A percentile compares a stretch with the other conserved stretches of the same genome.
These are phyloP conservation scores for Sorex maritimensis DNA, from an alignment of 2,797 vertebrate genomes.

Conservation along the genomic window DNA sequence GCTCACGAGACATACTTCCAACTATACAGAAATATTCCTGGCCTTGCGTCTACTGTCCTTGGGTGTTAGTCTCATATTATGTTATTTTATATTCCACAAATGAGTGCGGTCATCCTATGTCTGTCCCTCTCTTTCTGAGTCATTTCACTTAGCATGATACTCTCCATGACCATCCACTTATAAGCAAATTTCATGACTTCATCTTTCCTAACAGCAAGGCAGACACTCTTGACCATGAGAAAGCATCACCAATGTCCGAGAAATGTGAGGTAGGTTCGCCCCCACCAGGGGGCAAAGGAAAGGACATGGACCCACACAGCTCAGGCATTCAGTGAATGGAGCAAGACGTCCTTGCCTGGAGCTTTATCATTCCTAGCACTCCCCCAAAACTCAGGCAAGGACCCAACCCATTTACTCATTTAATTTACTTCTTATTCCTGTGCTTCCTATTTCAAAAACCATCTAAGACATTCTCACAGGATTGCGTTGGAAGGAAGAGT, in stretches of 20 bases:
- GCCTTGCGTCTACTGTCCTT: no score
- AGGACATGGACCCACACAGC: no score
- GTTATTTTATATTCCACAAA: no score
- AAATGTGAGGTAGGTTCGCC: not conserved
- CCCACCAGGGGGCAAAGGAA: not conserved
- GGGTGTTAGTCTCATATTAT: no score
- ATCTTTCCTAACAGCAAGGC: no score
- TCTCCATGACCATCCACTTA: no score
- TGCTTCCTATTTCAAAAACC: constrained; percentile 11
- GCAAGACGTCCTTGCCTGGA: not conserved
- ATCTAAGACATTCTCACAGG: not conserved
- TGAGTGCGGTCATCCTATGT: no score
- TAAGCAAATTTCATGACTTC: no score
- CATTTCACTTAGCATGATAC: no score
- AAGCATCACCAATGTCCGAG: not conserved
- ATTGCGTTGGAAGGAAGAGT: not conserved
- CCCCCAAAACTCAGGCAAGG: not conserved
- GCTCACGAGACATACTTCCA: no score
- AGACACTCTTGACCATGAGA: not conserved
- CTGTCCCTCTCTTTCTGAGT: no score
- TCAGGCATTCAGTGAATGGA: not conserved
- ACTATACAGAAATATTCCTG: no score
- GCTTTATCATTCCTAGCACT: not conserved
- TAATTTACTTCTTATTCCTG: constrained; percentile 11
- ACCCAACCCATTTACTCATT: not conserved